A percentile compares a stretch with the other conserved stretches of the same genome.
Evolutionary conservation across 2,113 vertebrate genomes (phyloP).

Genomic region (Rhinolophus sinicus): DNA sequence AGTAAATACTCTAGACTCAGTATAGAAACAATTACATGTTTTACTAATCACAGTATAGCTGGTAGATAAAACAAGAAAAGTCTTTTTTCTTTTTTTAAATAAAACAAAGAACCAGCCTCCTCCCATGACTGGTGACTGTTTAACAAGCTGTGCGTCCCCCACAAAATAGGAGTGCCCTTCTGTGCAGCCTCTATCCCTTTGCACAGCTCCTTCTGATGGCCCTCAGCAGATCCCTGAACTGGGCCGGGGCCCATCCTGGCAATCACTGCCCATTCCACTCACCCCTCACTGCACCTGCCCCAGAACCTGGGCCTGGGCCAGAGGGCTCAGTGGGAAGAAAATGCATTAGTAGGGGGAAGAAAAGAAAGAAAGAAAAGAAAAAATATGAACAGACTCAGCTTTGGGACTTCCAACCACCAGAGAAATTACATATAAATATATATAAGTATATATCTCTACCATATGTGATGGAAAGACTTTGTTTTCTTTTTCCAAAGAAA

Average conservation of each 20-base stretch:
- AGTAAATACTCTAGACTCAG: neutral
- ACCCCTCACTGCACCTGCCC: conserved; percentile 54
- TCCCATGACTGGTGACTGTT: conserved; percentile 80
- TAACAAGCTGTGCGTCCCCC: conserved; percentile 61
- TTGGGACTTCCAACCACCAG: conserved; percentile 77
- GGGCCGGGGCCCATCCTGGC: conserved; percentile 10
- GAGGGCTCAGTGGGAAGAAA: conserved; percentile 59
- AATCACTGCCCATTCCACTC: conserved; percentile 74
- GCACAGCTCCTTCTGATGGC: conserved; percentile 67
- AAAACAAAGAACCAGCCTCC: conserved; percentile 60
- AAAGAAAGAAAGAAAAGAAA: neutral
- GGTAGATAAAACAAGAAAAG: conserved; percentile 28
- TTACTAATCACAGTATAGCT: neutral
- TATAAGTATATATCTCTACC: conserved; percentile 79
- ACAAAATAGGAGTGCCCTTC: conserved; percentile 61
- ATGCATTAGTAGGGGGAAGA: conserved; percentile 49
- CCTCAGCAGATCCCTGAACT: conserved; percentile 58
- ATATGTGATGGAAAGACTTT: conserved; percentile 79
- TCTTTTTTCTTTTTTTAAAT: neutral
- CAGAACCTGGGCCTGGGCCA: conserved; percentile 58
- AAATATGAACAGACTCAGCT: conserved; percentile 71
- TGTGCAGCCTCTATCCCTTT: conserved; percentile 53
- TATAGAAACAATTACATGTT: neutral
- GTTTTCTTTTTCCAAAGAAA: conserved; percentile 82
- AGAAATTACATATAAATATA: conserved; percentile 82